Evolutionary conservation across 1,140 invertebrate species (phyloP), one percentile per base, ranked within the genome.

Genomic region (Steinernema khuongi): DNA sequence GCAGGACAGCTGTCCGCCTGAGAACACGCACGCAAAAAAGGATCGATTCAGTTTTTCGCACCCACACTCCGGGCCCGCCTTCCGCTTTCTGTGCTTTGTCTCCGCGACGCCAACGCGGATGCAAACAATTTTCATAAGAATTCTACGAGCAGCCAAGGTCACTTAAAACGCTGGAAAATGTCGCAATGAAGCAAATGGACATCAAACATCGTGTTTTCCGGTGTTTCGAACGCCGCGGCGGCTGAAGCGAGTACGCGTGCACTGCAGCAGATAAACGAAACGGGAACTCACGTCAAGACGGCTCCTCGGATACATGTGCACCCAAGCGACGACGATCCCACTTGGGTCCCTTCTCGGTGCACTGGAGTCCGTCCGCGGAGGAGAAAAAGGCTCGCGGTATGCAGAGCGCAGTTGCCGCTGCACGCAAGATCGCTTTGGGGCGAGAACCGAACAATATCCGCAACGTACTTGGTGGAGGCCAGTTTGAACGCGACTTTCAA

Each of bases 41-140:
- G 50, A 60, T 60, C 50, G 50, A 60, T 60, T 60, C 36, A n/a
- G n/a, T n/a, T n/a, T n/a, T 60, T 14, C 50, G 26, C 14, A 60
- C 50, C 19, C 14, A 60, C 50, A 60, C 26, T 60, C 26, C 26
- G 50, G 26, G 26, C n/a, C n/a, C n/a, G n/a, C n/a, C n/a, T n/a
- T n/a, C n/a, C 50, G 50, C 19, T 22, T 26, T 60, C 11, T 14
- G 50, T 14, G 50, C 50, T 60, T 60, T 22, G 50, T 60, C 19
- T 60, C 2, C 50, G 22, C 19, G 7, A 60, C 4, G 50, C 4
- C 11, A 22, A 22, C 50, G 50, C 50, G 50, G 26, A 22, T 60
- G 50, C 50, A 60, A 60, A 60, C 50, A 60, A n/a, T 11, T 41
- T 41, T n/a, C 36, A 4, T 22, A 60, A 60, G 50, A 22, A 7